phyloP scores from a whole-genome alignment of 2,113 vertebrate species.

The Vombatus ursinus region DNA sequence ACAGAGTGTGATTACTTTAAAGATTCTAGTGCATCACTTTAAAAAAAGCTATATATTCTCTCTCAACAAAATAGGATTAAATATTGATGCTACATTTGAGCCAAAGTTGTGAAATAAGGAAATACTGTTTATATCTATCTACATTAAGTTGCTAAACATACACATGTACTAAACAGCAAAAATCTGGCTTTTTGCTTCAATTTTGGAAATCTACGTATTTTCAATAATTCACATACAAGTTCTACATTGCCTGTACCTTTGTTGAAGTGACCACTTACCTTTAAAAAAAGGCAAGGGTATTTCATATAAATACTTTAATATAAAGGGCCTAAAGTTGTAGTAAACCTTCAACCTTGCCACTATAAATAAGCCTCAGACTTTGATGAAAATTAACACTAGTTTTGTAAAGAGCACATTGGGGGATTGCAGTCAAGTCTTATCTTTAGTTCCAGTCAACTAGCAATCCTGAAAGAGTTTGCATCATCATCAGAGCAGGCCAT shows the following conservation, averaged over 20 bases:
- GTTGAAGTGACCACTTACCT: conserved; percentile 79
- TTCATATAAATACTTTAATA: conserved; percentile 79
- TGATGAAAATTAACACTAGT: conserved; percentile 91
- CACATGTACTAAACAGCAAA: background rate
- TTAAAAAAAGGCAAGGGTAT: conserved; percentile 69
- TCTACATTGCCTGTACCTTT: conserved; percentile 64
- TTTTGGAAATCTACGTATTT: conserved; percentile 59
- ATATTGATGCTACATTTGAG: conserved; percentile 80
- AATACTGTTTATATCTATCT: conserved; percentile 62
- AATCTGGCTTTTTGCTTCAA: background rate
- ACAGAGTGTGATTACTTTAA: conserved; percentile 79
- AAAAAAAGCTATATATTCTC: conserved; percentile 79
- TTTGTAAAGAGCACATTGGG: conserved; percentile 90
- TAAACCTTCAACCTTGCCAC: conserved; percentile 80
- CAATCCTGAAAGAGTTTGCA: conserved; percentile 97
- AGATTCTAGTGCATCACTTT: conserved; percentile 78
- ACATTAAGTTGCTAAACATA: conserved; percentile 30
- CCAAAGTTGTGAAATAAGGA: conserved; percentile 81
- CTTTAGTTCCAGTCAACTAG: conserved; percentile 96
- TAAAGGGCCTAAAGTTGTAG: conserved; percentile 79
- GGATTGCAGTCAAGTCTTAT: conserved; percentile 91
- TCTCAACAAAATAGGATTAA: conserved; percentile 83
- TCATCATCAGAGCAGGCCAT: conserved; percentile 98
- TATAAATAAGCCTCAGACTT: conserved; percentile 84
- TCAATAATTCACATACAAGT: conserved; percentile 20